phyloP scores from a whole-genome alignment of 2,888 invertebrate genomes.

The Asteroscopus sphinx region DNA sequence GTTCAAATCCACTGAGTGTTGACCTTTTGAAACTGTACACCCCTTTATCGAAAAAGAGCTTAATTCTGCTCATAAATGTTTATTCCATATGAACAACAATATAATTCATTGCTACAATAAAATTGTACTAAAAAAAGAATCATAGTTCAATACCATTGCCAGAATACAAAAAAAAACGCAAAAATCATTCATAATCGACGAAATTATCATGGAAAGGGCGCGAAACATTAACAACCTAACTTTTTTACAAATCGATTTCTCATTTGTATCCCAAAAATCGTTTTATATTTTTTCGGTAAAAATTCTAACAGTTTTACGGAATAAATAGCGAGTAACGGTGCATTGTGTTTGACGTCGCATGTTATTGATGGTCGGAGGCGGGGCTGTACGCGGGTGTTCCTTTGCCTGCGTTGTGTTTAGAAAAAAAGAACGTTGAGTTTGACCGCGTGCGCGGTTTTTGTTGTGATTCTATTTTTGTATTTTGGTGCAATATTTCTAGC shows the following conservation, averaged over 20 bases:
- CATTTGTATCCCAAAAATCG: constrained; percentile 53
- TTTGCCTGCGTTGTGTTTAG: constrained; percentile 60
- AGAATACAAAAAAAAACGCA: constrained; percentile 34
- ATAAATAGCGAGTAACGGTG: constrained; percentile 61
- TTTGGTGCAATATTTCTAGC: constrained; percentile 13
- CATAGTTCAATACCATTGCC: constrained; percentile 3
- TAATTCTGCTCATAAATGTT: constrained; percentile 24
- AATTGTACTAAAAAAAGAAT: constrained; percentile 23
- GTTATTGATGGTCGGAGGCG: constrained; percentile 78
- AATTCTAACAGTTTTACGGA: constrained; percentile 61
- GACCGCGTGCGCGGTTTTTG: constrained; percentile 57
- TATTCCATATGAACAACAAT: constrained; percentile 22
- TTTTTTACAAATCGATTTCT: constrained; percentile 51
- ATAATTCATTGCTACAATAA: constrained; percentile 31
- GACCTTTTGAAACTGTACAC: no score
- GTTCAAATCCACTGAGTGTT: no score
- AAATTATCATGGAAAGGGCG: constrained; percentile 52
- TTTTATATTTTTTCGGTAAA: constrained; percentile 47
- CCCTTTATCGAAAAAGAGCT: no score
- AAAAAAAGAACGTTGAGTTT: constrained; percentile 60
- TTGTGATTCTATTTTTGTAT: constrained; percentile 40
- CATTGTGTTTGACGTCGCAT: constrained; percentile 71
- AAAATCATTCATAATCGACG: constrained; percentile 54
- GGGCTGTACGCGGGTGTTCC: constrained; percentile 69
- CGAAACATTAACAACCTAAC: constrained; percentile 41